These are phyloP conservation scores for Mirza zaza DNA, from an alignment of 2,113 vertebrate genomes.

Conservation along the genomic window DNA sequence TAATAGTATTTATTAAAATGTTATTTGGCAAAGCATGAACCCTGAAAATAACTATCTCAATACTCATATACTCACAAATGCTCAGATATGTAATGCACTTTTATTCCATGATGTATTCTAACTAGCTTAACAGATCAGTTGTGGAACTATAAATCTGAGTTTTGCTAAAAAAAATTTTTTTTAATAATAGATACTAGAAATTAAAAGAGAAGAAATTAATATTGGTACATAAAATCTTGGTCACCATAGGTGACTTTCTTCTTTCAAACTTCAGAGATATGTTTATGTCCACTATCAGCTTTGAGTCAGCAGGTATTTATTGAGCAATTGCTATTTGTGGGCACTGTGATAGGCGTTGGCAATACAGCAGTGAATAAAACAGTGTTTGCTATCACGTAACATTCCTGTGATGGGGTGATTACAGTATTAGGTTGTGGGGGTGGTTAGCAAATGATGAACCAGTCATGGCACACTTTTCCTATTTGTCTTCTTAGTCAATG, in stretches of 20 bases:
- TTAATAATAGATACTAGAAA: slow-evolving; percentile 6
- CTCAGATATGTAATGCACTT: background rate
- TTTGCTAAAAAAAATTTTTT: background rate
- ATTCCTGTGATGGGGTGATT: background rate
- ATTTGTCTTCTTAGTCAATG: background rate
- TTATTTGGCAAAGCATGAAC: background rate
- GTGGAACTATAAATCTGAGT: background rate
- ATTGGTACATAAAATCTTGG: slow-evolving; percentile 10
- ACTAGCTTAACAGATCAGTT: background rate
- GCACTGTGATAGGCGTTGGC: background rate
- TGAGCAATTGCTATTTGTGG: slow-evolving; percentile 8
- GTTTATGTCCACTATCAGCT: background rate
- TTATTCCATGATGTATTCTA: background rate
- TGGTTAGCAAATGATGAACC: background rate
- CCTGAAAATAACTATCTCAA: background rate
- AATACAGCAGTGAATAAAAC: background rate
- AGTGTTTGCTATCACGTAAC: background rate
- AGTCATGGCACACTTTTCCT: background rate
- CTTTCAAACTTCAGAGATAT: background rate
- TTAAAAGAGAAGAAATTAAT: slow-evolving; percentile 27
- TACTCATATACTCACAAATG: background rate
- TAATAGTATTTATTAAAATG: slow-evolving; percentile 19
- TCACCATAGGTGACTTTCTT: background rate
- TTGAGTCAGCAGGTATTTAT: slow-evolving; percentile 30
- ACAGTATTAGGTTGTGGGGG: background rate